Evolutionary conservation across 2,113 vertebrate genomes (phyloP), one percentile per base, ranked within the genome.

Genomic region (Carassius auratus): DNA sequence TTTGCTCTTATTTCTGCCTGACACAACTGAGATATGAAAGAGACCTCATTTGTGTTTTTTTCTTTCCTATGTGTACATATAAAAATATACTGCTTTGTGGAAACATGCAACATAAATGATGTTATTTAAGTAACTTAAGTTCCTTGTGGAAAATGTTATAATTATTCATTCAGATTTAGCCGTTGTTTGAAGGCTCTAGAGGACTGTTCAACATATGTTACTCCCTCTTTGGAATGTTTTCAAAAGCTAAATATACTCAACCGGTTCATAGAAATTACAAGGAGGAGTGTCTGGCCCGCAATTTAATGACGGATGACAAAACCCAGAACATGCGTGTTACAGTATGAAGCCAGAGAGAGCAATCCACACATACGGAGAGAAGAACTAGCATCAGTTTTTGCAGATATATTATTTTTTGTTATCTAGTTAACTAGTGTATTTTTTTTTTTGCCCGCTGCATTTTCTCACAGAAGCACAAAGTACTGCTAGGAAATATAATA

Each of bases 261-360:
- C 57, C n/a, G n/a, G 14, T 81, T 48, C 57, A 12, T 23, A 64
- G 59, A 64, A 80, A 80, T 80, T 26, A 81, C 59, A 66, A 81
- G 78, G 78, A 30, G n/a, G 8, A 45, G n/a, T 38, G 45, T 8
- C 78, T 26, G n/a, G 59, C 59, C 14, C 23, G 4, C 14, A 64
- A 2, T 66, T 26, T 30, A 26, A 64, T 66, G 78, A 64, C n/a
- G 1, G 59, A 80, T 80, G 38, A 48, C 59, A 81, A 81, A 64
- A 64, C 23, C 59, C 55, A 79, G 36, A 81, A 45, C 36, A 45
- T 48, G 38, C 23, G 1, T 50, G 73, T 26, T 75, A 75, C 42
- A 75, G 36, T 26, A 30, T 17, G 76, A 42, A 19, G 8, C 59
- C 7, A 10, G 38, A 64, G 7, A 45, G 10, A 77, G 26, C 26